Evolutionary conservation across 2,888 invertebrate species (phyloP), one percentile per base, ranked within the genome.

Genomic region (Sminthurinus aureus): DNA sequence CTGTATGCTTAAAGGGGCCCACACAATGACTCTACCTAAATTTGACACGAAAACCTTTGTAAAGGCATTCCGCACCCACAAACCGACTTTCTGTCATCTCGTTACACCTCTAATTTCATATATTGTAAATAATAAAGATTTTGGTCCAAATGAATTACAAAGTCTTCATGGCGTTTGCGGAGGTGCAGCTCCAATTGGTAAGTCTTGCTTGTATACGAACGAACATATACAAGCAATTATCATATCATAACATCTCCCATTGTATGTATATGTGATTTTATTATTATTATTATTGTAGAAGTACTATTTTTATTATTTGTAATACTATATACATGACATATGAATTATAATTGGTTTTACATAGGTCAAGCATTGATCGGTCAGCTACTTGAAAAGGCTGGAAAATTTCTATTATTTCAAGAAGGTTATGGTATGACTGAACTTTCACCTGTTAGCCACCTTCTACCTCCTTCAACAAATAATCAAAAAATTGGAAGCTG

Each of bases 61-160:
- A 2, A 73, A 84, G 22, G 84, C 85, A 9, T 84, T 88, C 13
- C 79, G 86, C 24, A 52, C 77, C 13, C 88, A 88, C 51, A 85
- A 85, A 78, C 87, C 87, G 0, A 88, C 88, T n/a, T 64, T 78
- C 9, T 69, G 85, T 79, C 88, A 87, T 78, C 93, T 95, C 0
- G 96, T 96, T 0, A 96, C 96, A 0, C 95, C 96, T 0, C 91
- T 96, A 9, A 90, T 95, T 24, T 91, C 95, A 0, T 95, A 95
- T 90, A 90, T 96, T 83, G 94, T 94, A 0, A 93, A 94, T 24
- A 94, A 93, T 89, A 92, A 95, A 0, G 90, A 92, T 52, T 93
- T 95, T 12, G 93, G 92, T 79, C 92, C 92, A 86, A 93, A 93
- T 83, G 94, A 95, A 89, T 90, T 96, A 75, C 91, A 92, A 38